These are phyloP conservation scores for Cephus pulcher DNA, from an alignment of 2,888 invertebrate genomes.

Conservation along the genomic window DNA sequence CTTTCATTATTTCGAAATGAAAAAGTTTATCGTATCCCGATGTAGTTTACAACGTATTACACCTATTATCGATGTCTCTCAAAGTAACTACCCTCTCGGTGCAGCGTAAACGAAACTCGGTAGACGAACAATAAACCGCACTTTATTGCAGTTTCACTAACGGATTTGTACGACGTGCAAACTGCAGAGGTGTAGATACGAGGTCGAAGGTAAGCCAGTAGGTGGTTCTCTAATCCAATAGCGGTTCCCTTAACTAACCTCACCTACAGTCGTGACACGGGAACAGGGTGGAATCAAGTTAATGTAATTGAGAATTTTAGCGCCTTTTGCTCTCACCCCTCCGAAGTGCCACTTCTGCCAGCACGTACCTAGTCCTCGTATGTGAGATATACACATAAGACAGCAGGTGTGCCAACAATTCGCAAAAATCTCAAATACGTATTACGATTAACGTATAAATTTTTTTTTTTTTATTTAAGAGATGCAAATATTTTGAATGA, in stretches of 20 bases:
- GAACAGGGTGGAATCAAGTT: constrained; percentile 54
- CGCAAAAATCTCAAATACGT: not conserved
- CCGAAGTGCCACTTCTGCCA: constrained; percentile 10
- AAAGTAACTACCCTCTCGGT: not conserved
- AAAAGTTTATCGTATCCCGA: not conserved
- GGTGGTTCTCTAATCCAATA: constrained; percentile 34
- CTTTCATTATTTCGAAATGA: not conserved
- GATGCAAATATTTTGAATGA: not conserved
- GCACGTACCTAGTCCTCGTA: not conserved
- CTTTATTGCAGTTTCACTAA: constrained; percentile 56
- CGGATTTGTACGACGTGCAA: constrained; percentile 60
- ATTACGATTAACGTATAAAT: not conserved
- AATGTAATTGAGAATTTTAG: constrained; percentile 61
- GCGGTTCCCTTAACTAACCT: constrained; percentile 61
- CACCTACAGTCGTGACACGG: constrained; percentile 46
- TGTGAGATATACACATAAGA: not conserved
- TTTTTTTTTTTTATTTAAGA: not conserved
- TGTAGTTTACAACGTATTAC: not conserved
- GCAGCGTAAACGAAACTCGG: constrained; percentile 20
- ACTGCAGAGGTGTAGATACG: constrained; percentile 54
- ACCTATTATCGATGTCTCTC: not conserved
- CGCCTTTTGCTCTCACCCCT: constrained; percentile 44
- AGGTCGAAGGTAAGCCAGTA: constrained; percentile 45
- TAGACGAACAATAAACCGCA: constrained; percentile 53
- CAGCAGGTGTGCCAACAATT: not conserved